phyloP scores from a whole-genome alignment of 2,888 invertebrate species.

The Silvanus unidentatus region DNA sequence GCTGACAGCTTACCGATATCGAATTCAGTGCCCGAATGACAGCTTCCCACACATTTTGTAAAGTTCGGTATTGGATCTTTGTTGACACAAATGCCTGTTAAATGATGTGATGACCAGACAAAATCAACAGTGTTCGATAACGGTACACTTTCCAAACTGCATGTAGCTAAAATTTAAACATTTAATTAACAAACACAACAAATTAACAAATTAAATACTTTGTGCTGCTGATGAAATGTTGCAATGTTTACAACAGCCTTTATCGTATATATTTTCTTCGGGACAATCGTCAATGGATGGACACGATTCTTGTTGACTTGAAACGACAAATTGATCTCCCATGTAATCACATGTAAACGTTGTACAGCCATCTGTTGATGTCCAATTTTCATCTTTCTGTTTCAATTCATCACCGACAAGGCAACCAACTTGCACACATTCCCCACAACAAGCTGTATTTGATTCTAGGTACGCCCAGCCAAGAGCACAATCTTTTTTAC shows the following conservation, averaged over 20 bases:
- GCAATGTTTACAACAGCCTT: constrained; percentile 67
- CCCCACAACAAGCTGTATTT: constrained; percentile 56
- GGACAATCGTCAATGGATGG: constrained; percentile 58
- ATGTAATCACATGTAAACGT: constrained; percentile 52
- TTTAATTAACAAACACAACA: neutral
- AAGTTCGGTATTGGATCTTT: constrained; percentile 54
- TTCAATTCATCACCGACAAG: constrained; percentile 49
- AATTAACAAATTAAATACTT: constrained; percentile 38
- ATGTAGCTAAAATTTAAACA: constrained; percentile 47
- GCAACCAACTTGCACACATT: constrained; percentile 58
- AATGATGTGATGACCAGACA: constrained; percentile 45
- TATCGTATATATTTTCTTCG: constrained; percentile 50
- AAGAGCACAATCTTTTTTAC: constrained; percentile 50
- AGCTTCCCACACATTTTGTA: constrained; percentile 65
- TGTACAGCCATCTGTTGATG: constrained; percentile 57
- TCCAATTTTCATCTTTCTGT: constrained; percentile 54
- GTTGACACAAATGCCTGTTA: constrained; percentile 63
- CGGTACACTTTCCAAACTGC: constrained; percentile 52
- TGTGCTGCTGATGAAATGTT: constrained; percentile 48
- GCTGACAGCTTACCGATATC: constrained; percentile 53
- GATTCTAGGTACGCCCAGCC: constrained; percentile 56
- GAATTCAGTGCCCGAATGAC: constrained; percentile 64
- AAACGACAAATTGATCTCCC: constrained; percentile 47
- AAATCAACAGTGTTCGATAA: constrained; percentile 54
- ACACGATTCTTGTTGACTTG: constrained; percentile 50